A percentile compares a stretch with the other conserved stretches of the same genome.
Evolutionary conservation across 2,797 vertebrate species (phyloP).

Genomic region (Crax fasciolata): DNA sequence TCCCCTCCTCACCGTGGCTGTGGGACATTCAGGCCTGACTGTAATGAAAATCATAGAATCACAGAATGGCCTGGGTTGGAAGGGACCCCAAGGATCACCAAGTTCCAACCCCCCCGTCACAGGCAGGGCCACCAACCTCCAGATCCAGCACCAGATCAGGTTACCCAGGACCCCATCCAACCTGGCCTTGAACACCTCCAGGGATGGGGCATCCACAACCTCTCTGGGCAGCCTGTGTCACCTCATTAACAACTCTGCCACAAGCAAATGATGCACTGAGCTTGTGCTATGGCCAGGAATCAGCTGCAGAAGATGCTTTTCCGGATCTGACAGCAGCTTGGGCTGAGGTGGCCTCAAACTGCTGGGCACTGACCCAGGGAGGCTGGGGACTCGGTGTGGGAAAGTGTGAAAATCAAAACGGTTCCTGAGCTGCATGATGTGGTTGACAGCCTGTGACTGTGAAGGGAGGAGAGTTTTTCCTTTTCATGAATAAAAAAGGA

Average conservation of each 20-base stretch:
- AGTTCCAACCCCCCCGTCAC: too few species aligned
- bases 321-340: neutral
- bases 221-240: neutral
- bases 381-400: neutral
- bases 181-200: too few species aligned
- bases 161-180: too few species aligned
- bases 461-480: neutral
- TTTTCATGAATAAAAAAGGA: neutral
- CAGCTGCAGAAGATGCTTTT: neutral
- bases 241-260: neutral
- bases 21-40: neutral
- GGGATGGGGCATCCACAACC: too few species aligned
- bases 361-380: rapidly evolving
- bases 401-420: rapidly evolving
- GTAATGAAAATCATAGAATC: neutral
- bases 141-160: too few species aligned
- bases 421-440: neutral
- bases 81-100: too few species aligned
- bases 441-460: neutral
- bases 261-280: neutral
- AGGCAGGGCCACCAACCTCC: too few species aligned
- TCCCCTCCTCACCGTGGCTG: neutral
- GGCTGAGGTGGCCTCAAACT: neutral
- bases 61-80: too few species aligned
- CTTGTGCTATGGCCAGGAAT: neutral